These are phyloP conservation scores for Araneus ventricosus DNA, from an alignment of 1,140 invertebrate species.

Conservation along the genomic window DNA sequence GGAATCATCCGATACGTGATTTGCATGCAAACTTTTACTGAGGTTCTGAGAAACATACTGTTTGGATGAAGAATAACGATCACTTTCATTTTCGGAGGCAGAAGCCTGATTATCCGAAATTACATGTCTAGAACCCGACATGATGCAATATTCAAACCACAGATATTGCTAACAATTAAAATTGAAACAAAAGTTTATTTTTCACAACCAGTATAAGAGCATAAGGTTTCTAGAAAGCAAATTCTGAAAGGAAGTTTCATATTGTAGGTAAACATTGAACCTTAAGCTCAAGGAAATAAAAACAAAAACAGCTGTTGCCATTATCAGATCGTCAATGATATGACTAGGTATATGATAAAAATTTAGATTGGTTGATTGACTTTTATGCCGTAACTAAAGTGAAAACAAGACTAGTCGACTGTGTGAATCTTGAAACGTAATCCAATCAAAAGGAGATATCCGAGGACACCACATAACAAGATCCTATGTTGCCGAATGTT, in stretches of 20 bases:
- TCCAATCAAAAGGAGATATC: no score
- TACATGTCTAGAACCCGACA: slow-evolving; percentile 36
- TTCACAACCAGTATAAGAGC: neutral
- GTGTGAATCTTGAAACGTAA: no score
- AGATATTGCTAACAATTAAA: neutral
- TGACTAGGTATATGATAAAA: neutral
- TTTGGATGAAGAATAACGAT: slow-evolving; percentile 38
- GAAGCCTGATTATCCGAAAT: slow-evolving; percentile 65
- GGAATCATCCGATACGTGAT: slow-evolving; percentile 27
- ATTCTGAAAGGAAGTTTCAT: slow-evolving; percentile 1
- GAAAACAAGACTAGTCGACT: no score
- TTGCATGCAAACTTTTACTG: slow-evolving; percentile 27
- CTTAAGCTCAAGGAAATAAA: slow-evolving; percentile 49
- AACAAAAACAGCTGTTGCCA: slow-evolving; percentile 48
- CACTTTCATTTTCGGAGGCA: slow-evolving; percentile 68
- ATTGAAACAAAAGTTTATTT: neutral
- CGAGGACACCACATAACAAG: no score
- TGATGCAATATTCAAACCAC: neutral
- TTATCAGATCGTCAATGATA: neutral
- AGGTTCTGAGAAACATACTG: neutral
- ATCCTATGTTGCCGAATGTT: no score
- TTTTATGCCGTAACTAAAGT: no score
- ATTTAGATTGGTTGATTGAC: neutral
- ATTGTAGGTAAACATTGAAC: slow-evolving; percentile 35
- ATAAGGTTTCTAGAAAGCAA: neutral